These are phyloP conservation scores for Rhopalosiphum nymphaeae DNA, from an alignment of 2,888 invertebrate species.

Conservation along the genomic window DNA sequence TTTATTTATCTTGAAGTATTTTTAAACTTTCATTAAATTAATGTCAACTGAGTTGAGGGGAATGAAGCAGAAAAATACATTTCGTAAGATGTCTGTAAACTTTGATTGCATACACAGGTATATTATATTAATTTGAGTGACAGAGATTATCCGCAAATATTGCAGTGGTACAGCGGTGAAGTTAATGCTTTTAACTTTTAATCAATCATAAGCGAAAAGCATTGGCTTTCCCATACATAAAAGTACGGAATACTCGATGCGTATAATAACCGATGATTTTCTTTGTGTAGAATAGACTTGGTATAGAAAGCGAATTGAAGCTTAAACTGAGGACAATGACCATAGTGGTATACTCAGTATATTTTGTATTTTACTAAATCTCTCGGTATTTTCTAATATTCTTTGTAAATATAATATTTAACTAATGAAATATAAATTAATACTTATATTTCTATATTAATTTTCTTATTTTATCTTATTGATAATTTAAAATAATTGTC, in stretches of 20 bases:
- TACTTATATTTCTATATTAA: neutral
- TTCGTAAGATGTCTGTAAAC: conserved; percentile 29
- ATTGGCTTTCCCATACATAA: conserved; percentile 37
- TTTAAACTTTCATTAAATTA: conserved; percentile 31
- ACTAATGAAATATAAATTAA: neutral
- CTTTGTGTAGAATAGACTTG: neutral
- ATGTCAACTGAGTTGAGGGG: conserved; percentile 10
- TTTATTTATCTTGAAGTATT: conserved; percentile 27
- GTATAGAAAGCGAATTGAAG: conserved; percentile 17
- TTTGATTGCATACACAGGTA: conserved; percentile 18
- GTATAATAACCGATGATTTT: conserved; percentile 43
- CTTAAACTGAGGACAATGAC: conserved; percentile 17
- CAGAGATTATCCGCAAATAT: conserved; percentile 41
- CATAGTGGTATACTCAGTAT: neutral
- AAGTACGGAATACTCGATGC: conserved; percentile 19
- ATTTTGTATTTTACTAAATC: conserved; percentile 18
- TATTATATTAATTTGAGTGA: conserved; percentile 49
- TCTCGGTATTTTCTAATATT: neutral
- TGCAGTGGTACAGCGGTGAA: neutral
- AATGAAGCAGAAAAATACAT: conserved; percentile 31
- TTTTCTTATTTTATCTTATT: neutral
- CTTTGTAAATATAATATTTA: neutral
- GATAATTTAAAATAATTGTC: neutral
- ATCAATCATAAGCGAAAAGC: conserved; percentile 59
- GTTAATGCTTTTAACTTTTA: conserved; percentile 63